Conservation (phyloP, 2,888 invertebrate genomes). For the Lochmaea crataegi region DNA sequence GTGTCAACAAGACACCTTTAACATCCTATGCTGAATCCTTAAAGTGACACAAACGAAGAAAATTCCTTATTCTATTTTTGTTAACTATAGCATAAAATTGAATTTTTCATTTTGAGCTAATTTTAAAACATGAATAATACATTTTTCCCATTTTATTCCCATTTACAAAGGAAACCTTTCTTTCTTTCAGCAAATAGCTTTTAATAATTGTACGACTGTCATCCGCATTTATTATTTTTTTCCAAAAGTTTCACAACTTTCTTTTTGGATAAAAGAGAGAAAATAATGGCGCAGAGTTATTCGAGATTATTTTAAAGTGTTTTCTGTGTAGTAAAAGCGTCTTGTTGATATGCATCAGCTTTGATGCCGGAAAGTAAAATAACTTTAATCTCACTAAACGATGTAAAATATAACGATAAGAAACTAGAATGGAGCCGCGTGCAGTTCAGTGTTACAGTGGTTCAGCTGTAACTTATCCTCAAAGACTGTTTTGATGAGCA, state of each 20-base stretch:
- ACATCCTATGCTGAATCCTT: neutral
- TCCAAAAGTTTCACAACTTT: neutral
- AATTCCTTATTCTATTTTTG: neutral
- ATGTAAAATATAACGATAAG: neutral
- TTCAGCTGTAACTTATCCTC: neutral
- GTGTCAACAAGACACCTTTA: no score
- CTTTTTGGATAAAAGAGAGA: neutral
- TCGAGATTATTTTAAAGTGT: neutral
- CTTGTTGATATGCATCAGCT: neutral
- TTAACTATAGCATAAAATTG: neutral
- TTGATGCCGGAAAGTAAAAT: neutral
- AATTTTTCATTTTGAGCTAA: neutral
- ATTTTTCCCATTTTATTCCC: conserved; percentile 3
- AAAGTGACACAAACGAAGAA: neutral
- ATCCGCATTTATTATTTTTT: neutral
- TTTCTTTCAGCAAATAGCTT: neutral
- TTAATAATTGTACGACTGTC: neutral
- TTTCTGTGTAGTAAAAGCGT: neutral
- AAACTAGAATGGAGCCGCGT: neutral
- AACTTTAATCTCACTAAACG: neutral
- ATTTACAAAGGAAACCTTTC: neutral
- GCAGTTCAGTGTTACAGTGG: neutral
- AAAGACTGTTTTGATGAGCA: neutral
- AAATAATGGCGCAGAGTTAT: neutral
- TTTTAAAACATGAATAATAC: conserved; percentile 12